A percentile compares a stretch with the other conserved stretches of the same genome.
phyloP scores from a whole-genome alignment of 2,113 vertebrate genomes.

The Myiozetetes cayanensis region DNA sequence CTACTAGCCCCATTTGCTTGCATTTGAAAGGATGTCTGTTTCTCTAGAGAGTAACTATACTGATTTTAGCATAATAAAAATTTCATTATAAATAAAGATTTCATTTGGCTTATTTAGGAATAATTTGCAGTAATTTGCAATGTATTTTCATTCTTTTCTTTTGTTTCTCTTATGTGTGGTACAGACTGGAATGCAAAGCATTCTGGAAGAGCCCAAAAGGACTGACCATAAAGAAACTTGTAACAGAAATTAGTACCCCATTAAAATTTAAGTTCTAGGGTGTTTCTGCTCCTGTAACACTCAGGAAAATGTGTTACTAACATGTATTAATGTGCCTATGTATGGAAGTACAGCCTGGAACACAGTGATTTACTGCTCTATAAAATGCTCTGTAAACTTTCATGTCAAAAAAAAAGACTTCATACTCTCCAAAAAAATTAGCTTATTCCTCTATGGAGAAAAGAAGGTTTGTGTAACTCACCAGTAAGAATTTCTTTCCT shows the following conservation, averaged over 20 bases:
- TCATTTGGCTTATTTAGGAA: not conserved
- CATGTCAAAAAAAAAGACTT: not conserved
- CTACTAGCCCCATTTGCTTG: not conserved
- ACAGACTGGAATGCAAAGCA: not conserved
- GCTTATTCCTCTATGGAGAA: not conserved
- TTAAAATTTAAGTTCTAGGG: not conserved
- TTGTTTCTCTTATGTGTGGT: not conserved
- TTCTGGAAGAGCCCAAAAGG: not conserved
- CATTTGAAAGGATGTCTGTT: not conserved
- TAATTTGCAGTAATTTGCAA: not conserved
- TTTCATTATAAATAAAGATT: not conserved
- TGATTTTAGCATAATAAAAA: not conserved
- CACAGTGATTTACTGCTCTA: not conserved
- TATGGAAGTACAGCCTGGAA: not conserved
- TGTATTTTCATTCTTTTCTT: not conserved
- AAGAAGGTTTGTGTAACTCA: slow-evolving; percentile 53
- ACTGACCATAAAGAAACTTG: not conserved
- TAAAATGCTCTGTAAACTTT: not conserved
- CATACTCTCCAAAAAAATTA: not conserved
- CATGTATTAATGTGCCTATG: not conserved
- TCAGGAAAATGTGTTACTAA: not conserved
- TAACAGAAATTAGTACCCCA: not conserved
- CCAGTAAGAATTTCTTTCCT: slow-evolving; percentile 93
- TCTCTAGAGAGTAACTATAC: not conserved
- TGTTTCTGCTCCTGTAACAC: not conserved